Evolutionary conservation across 2,888 invertebrate species (phyloP).

Genomic region (Hyposoter didymator): DNA sequence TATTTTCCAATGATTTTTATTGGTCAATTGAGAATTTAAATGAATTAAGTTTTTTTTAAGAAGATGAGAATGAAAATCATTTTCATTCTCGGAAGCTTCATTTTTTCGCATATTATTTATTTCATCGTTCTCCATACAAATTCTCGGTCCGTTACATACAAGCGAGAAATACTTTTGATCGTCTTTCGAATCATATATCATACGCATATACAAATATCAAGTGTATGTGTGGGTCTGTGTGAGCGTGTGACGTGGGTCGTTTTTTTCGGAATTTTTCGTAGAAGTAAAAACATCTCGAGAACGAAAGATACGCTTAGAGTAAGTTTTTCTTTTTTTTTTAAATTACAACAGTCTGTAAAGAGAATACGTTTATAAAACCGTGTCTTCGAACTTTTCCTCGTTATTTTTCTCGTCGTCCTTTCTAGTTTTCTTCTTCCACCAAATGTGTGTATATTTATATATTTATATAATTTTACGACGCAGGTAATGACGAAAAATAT

Average conservation of each 20-base stretch:
- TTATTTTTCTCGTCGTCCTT: background rate
- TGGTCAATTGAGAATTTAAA: background rate
- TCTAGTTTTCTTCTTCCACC: background rate
- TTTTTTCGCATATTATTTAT: conserved; percentile 62
- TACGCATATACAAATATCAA: conserved; percentile 68
- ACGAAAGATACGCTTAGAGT: conserved; percentile 7
- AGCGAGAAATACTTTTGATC: conserved; percentile 57
- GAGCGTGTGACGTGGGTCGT: background rate
- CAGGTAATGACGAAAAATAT: conserved; percentile 66
- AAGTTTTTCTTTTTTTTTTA: background rate
- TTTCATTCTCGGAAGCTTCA: background rate
- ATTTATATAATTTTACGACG: conserved; percentile 40
- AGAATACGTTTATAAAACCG: conserved; percentile 24
- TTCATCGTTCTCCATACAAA: conserved; percentile 64
- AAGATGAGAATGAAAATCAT: background rate
- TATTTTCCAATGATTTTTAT: background rate
- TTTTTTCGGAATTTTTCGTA: conserved; percentile 1
- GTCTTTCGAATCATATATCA: conserved; percentile 57
- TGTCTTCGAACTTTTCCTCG: conserved; percentile 10
- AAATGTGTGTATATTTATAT: conserved; percentile 2
- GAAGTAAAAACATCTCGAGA: conserved; percentile 17
- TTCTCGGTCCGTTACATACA: conserved; percentile 61
- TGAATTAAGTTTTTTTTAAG: background rate
- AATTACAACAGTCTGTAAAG: conserved; percentile 14
- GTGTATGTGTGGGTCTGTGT: conserved; percentile 20